A percentile compares a stretch with the other conserved stretches of the same genome.
These are phyloP conservation scores for Clarias macrocephalus DNA, from an alignment of 2,113 vertebrate species.

Conservation along the genomic window DNA sequence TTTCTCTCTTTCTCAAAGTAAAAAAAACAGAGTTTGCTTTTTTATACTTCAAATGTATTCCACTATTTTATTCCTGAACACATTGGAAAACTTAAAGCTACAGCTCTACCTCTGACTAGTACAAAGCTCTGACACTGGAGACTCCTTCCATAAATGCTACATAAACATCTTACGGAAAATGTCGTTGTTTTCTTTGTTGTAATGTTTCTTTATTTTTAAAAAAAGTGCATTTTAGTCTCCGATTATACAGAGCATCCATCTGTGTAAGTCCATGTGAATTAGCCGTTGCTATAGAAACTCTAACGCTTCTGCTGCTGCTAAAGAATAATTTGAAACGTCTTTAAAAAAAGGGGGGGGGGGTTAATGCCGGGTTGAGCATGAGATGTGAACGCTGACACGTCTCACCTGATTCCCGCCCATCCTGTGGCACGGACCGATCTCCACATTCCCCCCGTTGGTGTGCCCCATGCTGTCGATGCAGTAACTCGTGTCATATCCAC, in stretches of 20 bases:
- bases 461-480: constrained; percentile 99
- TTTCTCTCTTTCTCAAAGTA: too few relatives aligned
- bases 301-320: not conserved
- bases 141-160: too few relatives aligned
- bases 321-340: not conserved
- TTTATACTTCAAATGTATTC: too few relatives aligned
- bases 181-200: not conserved
- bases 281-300: not conserved
- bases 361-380: not conserved
- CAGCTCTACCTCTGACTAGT: too few relatives aligned
- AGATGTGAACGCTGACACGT: not conserved
- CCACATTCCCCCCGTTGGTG: constrained; percentile 88
- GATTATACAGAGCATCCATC: not conserved
- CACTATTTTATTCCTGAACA: too few relatives aligned
- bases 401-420: constrained; percentile 98
- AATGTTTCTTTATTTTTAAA: not conserved
- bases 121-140: too few relatives aligned
- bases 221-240: not conserved
- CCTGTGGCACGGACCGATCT: constrained; percentile 91
- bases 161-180: too few relatives aligned
- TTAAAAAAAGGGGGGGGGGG: too few relatives aligned
- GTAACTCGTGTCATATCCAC: constrained; percentile 87
- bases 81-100: too few relatives aligned
- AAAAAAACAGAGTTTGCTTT: not conserved
- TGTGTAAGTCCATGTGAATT: not conserved